Evolutionary conservation across 2,797 vertebrate genomes (phyloP).

Genomic region (Spondyliosoma cantharus): DNA sequence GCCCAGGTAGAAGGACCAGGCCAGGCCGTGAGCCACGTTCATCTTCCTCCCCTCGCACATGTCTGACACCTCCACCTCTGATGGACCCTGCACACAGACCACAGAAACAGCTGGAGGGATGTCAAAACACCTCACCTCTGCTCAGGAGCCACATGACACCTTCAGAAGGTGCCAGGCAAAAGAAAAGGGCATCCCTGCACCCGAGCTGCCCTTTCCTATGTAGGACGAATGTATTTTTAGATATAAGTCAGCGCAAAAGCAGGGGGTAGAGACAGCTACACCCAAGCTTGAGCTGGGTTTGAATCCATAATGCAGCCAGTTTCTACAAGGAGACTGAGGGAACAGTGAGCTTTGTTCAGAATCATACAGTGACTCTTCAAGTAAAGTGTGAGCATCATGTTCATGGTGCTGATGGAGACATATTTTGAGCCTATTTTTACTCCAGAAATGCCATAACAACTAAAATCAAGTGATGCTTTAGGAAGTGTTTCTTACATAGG

Average conservation of each 20-base stretch:
- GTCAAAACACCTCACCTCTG: conserved; percentile 31
- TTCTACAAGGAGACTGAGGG: not conserved
- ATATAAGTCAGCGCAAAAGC: not conserved
- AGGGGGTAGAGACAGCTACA: not conserved
- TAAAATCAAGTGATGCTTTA: conserved; percentile 27
- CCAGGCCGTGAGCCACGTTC: conserved; percentile 91
- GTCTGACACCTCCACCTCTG: conserved; percentile 86
- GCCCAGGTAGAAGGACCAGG: conserved; percentile 92
- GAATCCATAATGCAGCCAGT: conserved; percentile 3
- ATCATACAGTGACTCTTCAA: conserved; percentile 9
- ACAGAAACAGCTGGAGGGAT: conserved; percentile 38
- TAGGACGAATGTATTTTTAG: conserved; percentile 14
- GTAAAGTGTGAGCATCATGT: not conserved
- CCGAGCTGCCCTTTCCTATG: conserved; percentile 11
- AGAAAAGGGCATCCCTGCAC: conserved; percentile 36
- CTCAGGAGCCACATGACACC: conserved; percentile 12
- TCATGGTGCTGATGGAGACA: conserved; percentile 35
- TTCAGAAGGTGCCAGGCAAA: not conserved
- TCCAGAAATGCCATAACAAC: conserved; percentile 35
- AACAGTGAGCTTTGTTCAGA: conserved; percentile 6
- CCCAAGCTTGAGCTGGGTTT: conserved; percentile 3
- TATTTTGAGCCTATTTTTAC: conserved; percentile 41
- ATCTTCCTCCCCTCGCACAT: conserved; percentile 87
- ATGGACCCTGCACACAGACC: conserved; percentile 73
- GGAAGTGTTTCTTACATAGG: conserved; percentile 9